Evolutionary conservation across 2,888 invertebrate genomes (phyloP), one percentile per base, ranked within the genome.

Genomic region (Lasioglossum marginatum): DNA sequence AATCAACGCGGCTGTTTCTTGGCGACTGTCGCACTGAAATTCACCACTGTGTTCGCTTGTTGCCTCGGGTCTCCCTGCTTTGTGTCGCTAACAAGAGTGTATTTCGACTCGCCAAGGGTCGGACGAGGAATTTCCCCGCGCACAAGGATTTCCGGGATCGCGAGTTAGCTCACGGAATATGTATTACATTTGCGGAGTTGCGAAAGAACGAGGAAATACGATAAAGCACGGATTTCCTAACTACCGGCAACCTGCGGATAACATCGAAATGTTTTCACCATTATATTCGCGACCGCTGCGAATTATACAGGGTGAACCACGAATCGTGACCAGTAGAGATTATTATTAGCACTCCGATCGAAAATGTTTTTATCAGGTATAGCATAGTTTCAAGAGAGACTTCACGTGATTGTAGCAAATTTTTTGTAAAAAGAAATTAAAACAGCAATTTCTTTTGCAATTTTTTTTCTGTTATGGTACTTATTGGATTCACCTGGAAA

Each of bases 1-100:
- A 79, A 86, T 85, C 70, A 63, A 73, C 66, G 45, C 63, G 34
- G 10, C 23, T 45, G 57, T 57, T 82, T 19, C 27, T 37, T 43
- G 43, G 45, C 45, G 16, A 5, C 43, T 48, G n/a, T 79, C 5
- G 70, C 27, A 0, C 4, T 16, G n/a, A 37, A 71, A 80, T 31
- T 40, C 31, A 12, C 19, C 19, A 4, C 45, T 48, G 45, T 5
- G 16, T 27, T 19, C 43, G 57, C 23, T 43, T 27, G 43, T 57
- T 76, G 57, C 34, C 60, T 70, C 19, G 40, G 14, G 23, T 70
- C 14, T 70, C 12, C 57, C n/a, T 70, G 40, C 40, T 70, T n/a
- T 40, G 37, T 37, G 37, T 23, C 68, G 23, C 34, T 40, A 14
- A 40, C 70, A n/a, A 70, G n/a, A 40, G 70, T n/a, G 14, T 40